phyloP scores from a whole-genome alignment of 2,113 vertebrate species.

The Laterallus jamaicensis region DNA sequence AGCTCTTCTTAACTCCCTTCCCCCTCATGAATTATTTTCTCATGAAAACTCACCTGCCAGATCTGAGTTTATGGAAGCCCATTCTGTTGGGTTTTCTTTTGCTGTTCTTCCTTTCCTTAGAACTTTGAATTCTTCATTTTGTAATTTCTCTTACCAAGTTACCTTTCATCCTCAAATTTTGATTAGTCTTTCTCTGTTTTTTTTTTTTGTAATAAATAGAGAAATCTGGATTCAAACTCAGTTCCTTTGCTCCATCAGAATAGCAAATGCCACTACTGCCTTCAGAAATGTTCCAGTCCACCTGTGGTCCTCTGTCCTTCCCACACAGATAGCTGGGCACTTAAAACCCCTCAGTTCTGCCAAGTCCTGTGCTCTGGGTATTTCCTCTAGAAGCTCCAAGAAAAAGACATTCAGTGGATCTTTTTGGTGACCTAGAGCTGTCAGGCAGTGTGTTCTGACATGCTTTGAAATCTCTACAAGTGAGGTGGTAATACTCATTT shows the following conservation, averaged over 20 bases:
- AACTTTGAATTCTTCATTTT: neutral
- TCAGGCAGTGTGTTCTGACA: neutral
- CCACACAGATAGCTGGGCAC: neutral
- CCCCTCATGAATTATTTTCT: neutral
- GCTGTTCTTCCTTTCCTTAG: neutral
- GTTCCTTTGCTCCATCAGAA: neutral
- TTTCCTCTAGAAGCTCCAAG: neutral
- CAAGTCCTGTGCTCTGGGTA: neutral
- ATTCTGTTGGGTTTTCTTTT: neutral
- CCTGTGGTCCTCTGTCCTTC: neutral
- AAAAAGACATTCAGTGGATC: neutral
- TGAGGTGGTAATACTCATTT: neutral
- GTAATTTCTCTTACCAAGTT: neutral
- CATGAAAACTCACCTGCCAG: neutral
- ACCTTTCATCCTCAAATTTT: neutral
- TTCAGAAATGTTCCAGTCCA: neutral
- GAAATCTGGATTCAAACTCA: neutral
- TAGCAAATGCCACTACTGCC: neutral
- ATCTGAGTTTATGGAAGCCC: neutral
- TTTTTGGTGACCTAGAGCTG: neutral
- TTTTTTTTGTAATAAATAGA: neutral
- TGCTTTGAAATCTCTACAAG: neutral
- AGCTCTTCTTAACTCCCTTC: neutral
- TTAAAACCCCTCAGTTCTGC: neutral
- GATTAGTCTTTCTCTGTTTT: neutral